These are phyloP conservation scores for Platycheirus albimanus DNA, from an alignment of 2,888 invertebrate genomes.

Conservation along the genomic window DNA sequence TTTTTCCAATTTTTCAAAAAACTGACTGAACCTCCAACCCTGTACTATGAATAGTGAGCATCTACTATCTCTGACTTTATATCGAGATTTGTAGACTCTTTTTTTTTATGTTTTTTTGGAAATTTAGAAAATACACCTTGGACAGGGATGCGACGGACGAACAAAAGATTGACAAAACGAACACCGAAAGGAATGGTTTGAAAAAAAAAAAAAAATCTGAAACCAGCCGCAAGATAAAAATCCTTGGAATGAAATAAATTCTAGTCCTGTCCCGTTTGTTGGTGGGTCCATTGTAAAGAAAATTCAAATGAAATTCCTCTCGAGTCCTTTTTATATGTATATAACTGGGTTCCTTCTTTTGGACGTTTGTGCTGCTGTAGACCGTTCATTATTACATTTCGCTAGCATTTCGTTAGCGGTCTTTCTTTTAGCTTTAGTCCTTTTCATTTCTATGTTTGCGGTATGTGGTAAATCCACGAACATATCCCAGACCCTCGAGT, in stretches of 20 bases:
- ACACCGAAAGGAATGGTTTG: slow-evolving; percentile 1
- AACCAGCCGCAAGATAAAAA: slow-evolving; percentile 49
- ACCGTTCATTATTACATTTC: slow-evolving; percentile 2
- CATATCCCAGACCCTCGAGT: slow-evolving; percentile 39
- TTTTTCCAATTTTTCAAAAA: slow-evolving; percentile 41
- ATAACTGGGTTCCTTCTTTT: not conserved
- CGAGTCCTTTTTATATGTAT: slow-evolving; percentile 36
- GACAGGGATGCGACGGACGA: slow-evolving; percentile 23
- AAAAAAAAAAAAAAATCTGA: slow-evolving; percentile 1
- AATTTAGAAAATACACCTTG: slow-evolving; percentile 33
- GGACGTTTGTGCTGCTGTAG: slow-evolving; percentile 42
- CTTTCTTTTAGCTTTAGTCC: slow-evolving; percentile 19
- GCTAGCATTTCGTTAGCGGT: slow-evolving; percentile 35
- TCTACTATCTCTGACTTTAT: slow-evolving; percentile 33
- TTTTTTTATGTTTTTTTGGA: slow-evolving; percentile 7
- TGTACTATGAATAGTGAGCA: not conserved
- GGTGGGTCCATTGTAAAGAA: slow-evolving; percentile 60
- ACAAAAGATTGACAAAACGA: slow-evolving; percentile 54
- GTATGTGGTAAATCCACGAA: slow-evolving; percentile 49
- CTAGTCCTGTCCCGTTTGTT: slow-evolving; percentile 23
- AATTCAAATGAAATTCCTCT: slow-evolving; percentile 72
- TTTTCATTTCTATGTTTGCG: slow-evolving; percentile 59
- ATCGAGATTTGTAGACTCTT: slow-evolving; percentile 27
- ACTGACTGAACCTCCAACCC: slow-evolving; percentile 4
- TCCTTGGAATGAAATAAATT: slow-evolving; percentile 64